Base-by-base conservation (phyloP, 2,113 vertebrate genomes). In the Lepidothrix coronata region DNA sequence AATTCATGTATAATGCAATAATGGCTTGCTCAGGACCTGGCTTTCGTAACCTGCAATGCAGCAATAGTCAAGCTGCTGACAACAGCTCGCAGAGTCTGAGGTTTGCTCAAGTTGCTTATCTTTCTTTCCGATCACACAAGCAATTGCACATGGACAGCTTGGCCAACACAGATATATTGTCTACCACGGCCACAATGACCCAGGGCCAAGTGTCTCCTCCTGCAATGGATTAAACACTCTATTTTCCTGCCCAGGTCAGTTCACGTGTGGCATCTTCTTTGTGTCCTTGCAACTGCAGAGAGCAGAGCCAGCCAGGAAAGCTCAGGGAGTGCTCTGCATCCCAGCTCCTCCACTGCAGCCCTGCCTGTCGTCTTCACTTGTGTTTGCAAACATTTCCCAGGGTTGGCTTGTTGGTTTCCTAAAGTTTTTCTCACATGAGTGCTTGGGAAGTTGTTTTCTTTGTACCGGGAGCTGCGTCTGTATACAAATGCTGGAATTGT, bases 131-230 rank as follows among this genome's bases (percentile, higher is more conserved):
- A 30, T 77, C 81, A 49, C 80, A 46, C 30, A 61, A 58, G 80
- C 57, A 48, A 8, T 35, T 27, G 39, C 66, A 33, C 31, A 11
- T 0, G 14, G 61, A 33, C 67, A 37, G 6, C 58, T 67, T 27
- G 43, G 31, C 57, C 67, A 24, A 28, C n/a, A 16, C 2, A 44
- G 46, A 20, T 84, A 35, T 79, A 57, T 11, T 52, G 62, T 4
- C 30, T 31, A 2, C 27, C 7, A 19, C 1, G 23, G 63, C n/a
- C 67, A 41, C 31, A 43, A 52, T 62, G 57, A 31, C 16, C 44
- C 7, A 1, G 35, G 65, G 44, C 57, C 0, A 0, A 5, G 21
- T 1, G 3, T 10, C 19, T 43, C 43, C 54, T 52, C 62, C 54
- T 31, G 37, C 0, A 13, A 39, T 1, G 4, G 10, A 3, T 48